These are phyloP conservation scores for Cuculus canorus DNA, from an alignment of 2,797 vertebrate genomes.

Conservation along the genomic window DNA sequence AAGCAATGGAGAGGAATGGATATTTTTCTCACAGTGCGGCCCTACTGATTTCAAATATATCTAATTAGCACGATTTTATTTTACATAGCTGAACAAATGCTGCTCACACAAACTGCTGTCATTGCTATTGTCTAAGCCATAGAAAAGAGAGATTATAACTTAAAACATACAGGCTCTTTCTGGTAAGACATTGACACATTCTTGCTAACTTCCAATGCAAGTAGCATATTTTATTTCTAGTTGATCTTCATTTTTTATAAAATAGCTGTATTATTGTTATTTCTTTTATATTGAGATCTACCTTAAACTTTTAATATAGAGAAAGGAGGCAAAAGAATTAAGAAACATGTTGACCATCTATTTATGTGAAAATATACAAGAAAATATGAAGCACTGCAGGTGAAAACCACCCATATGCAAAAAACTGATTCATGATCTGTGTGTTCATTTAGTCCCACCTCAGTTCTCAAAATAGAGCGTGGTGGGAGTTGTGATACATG, in stretches of 20 bases:
- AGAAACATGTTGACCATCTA: background rate
- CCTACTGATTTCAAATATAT: background rate
- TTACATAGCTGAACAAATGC: background rate
- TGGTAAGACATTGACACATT: background rate
- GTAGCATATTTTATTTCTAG: background rate
- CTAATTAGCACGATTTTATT: background rate
- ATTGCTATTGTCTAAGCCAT: background rate
- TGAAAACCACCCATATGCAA: conserved; percentile 38
- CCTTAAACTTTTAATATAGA: background rate
- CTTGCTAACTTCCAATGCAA: background rate
- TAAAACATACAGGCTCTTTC: background rate
- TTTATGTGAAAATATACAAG: background rate
- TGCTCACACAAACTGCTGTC: background rate
- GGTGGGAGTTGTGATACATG: conserved; percentile 61
- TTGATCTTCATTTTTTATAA: background rate
- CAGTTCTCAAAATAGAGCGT: conserved; percentile 34
- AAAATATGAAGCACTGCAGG: conserved; percentile 28
- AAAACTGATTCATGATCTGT: conserved; percentile 59
- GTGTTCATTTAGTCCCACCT: conserved; percentile 55
- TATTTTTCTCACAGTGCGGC: background rate
- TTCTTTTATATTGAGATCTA: background rate
- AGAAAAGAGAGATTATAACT: background rate
- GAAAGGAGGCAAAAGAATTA: background rate
- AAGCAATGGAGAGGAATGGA: background rate
- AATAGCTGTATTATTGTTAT: background rate